phyloP scores from a whole-genome alignment of 2,797 vertebrate genomes.

The Darevskia nairensis region DNA sequence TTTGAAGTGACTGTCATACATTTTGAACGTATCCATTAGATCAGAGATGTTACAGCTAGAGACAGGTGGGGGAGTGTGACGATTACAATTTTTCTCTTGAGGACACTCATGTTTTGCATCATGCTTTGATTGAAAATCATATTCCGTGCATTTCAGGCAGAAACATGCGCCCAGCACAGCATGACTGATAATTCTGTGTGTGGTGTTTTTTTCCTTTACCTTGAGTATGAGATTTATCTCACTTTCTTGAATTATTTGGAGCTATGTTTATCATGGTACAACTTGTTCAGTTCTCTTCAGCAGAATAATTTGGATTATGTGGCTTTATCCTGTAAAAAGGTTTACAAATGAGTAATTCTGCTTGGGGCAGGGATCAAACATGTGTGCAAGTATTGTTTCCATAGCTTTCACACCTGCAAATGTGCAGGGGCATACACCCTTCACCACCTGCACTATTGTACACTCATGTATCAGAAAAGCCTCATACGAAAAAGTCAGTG shows the following conservation, averaged over 20 bases:
- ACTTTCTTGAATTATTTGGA: too few species aligned
- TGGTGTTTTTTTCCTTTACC: not conserved
- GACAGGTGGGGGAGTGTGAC: not conserved
- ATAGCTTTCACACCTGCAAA: not conserved
- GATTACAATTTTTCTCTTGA: not conserved
- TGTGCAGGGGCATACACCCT: not conserved
- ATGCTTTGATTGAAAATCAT: not conserved
- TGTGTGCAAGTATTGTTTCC: not conserved
- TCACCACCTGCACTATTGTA: not conserved
- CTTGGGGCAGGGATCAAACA: not conserved
- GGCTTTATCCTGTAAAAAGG: not conserved
- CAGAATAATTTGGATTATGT: not conserved
- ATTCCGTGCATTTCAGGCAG: not conserved
- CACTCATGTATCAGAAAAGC: not conserved
- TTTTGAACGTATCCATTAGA: not conserved
- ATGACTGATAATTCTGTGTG: not conserved
- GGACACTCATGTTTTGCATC: not conserved
- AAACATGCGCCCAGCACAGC: not conserved
- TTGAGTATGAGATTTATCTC: not conserved
- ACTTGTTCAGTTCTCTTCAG: not conserved
- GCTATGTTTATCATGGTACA: too few species aligned
- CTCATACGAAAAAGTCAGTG: too few species aligned
- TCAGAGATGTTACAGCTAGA: not conserved
- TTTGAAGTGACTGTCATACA: not conserved
- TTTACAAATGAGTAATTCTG: not conserved